These are phyloP conservation scores for Loxodonta africana DNA, from an alignment of 2,113 vertebrate species.

Conservation along the genomic window DNA sequence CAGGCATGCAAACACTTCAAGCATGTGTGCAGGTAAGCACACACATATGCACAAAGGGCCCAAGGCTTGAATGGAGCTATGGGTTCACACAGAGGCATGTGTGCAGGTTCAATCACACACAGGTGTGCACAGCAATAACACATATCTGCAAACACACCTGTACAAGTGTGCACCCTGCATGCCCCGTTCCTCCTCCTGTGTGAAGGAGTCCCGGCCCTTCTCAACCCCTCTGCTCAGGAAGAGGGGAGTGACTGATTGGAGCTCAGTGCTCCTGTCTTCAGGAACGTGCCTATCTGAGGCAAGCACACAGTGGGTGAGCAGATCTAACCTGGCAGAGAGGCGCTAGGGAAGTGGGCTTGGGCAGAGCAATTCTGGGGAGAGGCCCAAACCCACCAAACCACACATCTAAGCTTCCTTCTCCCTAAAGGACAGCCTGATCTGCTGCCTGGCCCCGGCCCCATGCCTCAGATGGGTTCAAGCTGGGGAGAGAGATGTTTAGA, in stretches of 20 bases:
- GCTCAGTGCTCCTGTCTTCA: neutral
- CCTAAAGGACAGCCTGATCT: neutral
- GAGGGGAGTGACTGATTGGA: neutral
- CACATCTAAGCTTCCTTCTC: neutral
- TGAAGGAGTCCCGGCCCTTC: too few species aligned
- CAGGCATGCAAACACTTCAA: rapidly evolving
- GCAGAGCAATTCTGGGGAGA: neutral
- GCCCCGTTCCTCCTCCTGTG: rapidly evolving
- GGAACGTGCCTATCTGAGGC: rapidly evolving
- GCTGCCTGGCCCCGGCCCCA: neutral
- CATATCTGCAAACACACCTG: neutral
- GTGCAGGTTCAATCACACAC: neutral
- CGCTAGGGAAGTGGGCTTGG: neutral
- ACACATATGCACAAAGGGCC: too few species aligned
- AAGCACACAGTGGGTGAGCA: neutral
- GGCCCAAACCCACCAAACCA: neutral
- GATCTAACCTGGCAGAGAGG: rapidly evolving
- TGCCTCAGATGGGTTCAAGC: neutral
- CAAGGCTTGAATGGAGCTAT: too few species aligned
- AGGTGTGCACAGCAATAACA: rapidly evolving
- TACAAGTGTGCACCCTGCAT: rapidly evolving
- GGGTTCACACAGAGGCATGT: neutral
- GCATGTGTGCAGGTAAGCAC: neutral
- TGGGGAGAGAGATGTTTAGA: neutral
- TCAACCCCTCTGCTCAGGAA: neutral